Conservation (phyloP, 2,888 invertebrate genomes). For the Oscheius sp. region DNA sequence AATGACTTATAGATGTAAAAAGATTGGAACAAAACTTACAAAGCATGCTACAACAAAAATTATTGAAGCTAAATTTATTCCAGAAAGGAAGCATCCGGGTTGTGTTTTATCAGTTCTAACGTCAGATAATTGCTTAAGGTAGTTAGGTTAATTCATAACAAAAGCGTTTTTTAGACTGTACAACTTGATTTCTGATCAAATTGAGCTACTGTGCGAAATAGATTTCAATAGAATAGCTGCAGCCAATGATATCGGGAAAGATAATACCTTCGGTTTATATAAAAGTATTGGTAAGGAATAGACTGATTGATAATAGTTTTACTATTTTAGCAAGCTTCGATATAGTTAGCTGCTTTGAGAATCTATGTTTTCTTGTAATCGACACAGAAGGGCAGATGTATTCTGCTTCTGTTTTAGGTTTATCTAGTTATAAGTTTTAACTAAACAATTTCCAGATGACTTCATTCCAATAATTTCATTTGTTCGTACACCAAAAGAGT, state of each 20-base stretch:
- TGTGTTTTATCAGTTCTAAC: background rate
- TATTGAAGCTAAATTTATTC: background rate
- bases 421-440: background rate
- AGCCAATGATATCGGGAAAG: background rate
- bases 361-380: background rate
- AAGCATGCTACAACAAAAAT: background rate
- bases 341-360: background rate
- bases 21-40: background rate
- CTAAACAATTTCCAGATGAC: background rate
- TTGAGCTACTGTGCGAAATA: background rate
- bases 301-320: background rate
- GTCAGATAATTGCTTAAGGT: conserved; percentile 5
- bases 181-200: background rate
- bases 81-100: background rate
- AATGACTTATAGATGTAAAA: background rate
- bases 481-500: background rate
- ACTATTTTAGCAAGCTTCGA: background rate
- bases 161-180: background rate
- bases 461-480: background rate
- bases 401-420: background rate
- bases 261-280: conserved; percentile 4
- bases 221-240: background rate
- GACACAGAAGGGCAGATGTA: conserved; percentile 8
- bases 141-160: background rate
- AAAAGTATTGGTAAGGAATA: background rate